phyloP scores from a whole-genome alignment of 2,888 invertebrate genomes.

The Brachyptera putata region DNA sequence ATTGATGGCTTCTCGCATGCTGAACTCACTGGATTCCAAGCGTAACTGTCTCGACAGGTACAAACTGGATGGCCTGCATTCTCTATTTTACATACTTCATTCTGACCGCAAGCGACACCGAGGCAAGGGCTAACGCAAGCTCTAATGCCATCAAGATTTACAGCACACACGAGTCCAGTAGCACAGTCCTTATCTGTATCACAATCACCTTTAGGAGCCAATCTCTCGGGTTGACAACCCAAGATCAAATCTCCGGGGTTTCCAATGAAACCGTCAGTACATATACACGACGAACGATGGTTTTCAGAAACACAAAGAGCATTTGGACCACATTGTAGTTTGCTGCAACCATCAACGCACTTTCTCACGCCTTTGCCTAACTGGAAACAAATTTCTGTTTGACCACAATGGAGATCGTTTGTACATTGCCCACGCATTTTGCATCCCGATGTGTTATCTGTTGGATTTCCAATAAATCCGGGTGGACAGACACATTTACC shows the following conservation, averaged over 20 bases:
- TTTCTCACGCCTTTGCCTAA: constrained; percentile 57
- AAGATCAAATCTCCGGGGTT: constrained; percentile 73
- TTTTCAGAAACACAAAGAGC: constrained; percentile 79
- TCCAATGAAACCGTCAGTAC: constrained; percentile 75
- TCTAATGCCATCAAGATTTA: constrained; percentile 58
- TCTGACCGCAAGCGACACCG: constrained; percentile 74
- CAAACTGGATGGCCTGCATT: constrained; percentile 66
- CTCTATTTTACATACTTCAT: constrained; percentile 73
- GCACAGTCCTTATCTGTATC: constrained; percentile 66
- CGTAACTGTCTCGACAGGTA: constrained; percentile 69
- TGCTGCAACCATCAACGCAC: constrained; percentile 83
- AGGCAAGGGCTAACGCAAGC: constrained; percentile 75
- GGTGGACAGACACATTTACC: constrained; percentile 77
- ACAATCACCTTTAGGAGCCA: constrained; percentile 58
- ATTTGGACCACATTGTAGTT: constrained; percentile 86
- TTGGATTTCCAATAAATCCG: constrained; percentile 71
- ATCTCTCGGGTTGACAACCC: constrained; percentile 72
- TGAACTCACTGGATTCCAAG: constrained; percentile 80
- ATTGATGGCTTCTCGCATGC: constrained; percentile 82
- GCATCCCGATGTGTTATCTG: constrained; percentile 66
- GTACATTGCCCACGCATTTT: constrained; percentile 68
- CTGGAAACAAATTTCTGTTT: constrained; percentile 85
- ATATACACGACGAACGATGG: constrained; percentile 82
- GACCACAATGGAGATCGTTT: constrained; percentile 76
- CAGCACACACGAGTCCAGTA: constrained; percentile 64